phyloP scores from a whole-genome alignment of 2,888 invertebrate genomes.

The Macrophya annulata region DNA sequence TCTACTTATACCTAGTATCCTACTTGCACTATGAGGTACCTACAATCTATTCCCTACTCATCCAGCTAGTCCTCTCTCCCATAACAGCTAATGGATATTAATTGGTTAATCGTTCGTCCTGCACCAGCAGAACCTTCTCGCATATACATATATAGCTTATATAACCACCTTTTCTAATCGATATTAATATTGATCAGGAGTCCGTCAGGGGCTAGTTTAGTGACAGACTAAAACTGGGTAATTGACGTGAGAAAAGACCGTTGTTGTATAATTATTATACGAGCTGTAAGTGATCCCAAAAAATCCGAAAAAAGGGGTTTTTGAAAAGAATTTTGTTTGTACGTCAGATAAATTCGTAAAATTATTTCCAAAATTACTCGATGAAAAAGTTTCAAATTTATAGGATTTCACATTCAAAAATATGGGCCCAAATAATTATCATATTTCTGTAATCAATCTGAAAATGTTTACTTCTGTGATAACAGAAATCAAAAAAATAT shows the following conservation, averaged over 20 bases:
- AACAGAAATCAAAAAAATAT: too few species aligned
- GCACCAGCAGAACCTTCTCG: neutral
- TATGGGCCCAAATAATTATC: too few species aligned
- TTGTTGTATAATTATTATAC: neutral
- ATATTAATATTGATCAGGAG: slow-evolving; percentile 47
- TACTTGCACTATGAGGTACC: neutral
- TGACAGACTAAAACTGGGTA: neutral
- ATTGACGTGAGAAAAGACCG: slow-evolving; percentile 52
- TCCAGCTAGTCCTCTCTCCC: neutral
- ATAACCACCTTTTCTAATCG: slow-evolving; percentile 12
- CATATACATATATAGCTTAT: neutral
- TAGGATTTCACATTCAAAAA: too few species aligned
- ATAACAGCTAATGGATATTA: slow-evolving; percentile 53
- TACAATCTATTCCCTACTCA: neutral
- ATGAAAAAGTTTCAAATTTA: neutral
- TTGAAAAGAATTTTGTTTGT: too few species aligned
- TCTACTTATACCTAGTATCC: neutral
- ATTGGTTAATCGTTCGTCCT: slow-evolving; percentile 33
- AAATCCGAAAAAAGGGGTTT: too few species aligned
- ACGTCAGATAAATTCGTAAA: too few species aligned
- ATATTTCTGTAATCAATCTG: too few species aligned
- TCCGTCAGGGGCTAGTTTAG: neutral
- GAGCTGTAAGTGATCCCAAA: neutral
- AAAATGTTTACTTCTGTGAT: too few species aligned
- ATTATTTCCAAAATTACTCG: neutral